Conservation (phyloP, 1,140 invertebrate genomes). For the Zaprionus ornatus region DNA sequence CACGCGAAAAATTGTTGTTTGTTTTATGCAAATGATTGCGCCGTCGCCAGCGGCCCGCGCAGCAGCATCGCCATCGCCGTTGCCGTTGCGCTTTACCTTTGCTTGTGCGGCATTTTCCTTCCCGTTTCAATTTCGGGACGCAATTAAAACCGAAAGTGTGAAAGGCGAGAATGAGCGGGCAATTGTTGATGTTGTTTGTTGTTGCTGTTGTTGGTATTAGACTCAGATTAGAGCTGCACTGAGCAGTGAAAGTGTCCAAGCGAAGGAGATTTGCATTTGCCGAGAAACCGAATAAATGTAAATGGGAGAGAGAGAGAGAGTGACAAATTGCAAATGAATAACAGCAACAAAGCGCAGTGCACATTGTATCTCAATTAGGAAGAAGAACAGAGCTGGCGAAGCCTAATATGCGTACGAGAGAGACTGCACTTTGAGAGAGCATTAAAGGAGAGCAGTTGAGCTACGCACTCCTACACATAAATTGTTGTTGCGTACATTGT, state of each 20-base stretch:
- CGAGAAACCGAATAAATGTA: not conserved
- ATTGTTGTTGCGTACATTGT: not conserved
- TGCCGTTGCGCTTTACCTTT: constrained; percentile 23
- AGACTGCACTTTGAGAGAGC: not conserved
- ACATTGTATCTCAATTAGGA: not conserved
- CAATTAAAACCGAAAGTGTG: constrained; percentile 79
- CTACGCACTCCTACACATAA: not conserved
- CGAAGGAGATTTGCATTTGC: not conserved
- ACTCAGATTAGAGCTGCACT: constrained; percentile 20
- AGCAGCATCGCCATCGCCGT: not conserved
- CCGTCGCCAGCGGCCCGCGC: constrained; percentile 49
- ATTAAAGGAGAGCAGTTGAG: not conserved
- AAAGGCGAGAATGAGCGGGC: constrained; percentile 42
- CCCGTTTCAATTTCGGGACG: constrained; percentile 48
- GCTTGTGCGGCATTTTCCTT: constrained; percentile 15
- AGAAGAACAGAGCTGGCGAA: not conserved
- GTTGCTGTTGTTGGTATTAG: constrained; percentile 11
- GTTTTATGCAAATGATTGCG: constrained; percentile 78
- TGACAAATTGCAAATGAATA: not conserved
- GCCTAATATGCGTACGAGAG: too few relatives aligned
- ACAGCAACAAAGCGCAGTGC: not conserved
- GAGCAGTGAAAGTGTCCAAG: constrained; percentile 37
- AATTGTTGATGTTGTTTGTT: not conserved
- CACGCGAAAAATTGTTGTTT: constrained; percentile 76
- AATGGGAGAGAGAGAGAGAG: not conserved